Base-by-base conservation (phyloP, 2,113 vertebrate species). In the Paraplagusia blochii region DNA sequence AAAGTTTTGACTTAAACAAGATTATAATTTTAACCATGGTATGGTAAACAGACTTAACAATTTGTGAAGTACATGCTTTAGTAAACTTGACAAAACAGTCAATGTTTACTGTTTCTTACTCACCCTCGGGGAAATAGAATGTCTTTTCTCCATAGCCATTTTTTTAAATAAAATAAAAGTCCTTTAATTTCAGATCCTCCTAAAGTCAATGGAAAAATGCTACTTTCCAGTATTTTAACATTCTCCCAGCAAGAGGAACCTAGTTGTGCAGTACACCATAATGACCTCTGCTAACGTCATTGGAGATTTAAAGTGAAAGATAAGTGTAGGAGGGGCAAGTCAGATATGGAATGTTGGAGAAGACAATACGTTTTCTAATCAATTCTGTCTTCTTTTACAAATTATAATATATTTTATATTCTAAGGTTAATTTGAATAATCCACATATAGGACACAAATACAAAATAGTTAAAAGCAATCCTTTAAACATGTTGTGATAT, bases 81-180 rank as follows among this genome's bases (percentile, higher is more conserved):
- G n/a, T n/a, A n/a, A n/a, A n/a, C n/a, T n/a, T n/a, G 11, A 5
- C 7, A 9, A 11, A 1, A 11, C 11, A 39, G 7, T 40, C 13
- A 40, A 39, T 46, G 11, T 14, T 11, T 19, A 58, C 1, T 14
- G 7, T 18, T 11, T 1, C 0, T 57, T 48, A 86, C 87, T 87
- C 58, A 86, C 87, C 82, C 76, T 68, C 3, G 85, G 84, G 8
- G 80, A 84, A 40, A 74, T 85, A 2, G 87, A 88, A 72, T 88
- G 87, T 44, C 85, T 58, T 50, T 85, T 85, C 62, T 9, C 77
- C 54, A 86, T 18, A 69, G 85, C 80, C 80, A 87, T 87, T 0
- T 35, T 63, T 46, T 33, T 19, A 63, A 63, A 10, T 19, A 44
- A 36, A n/a, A 4, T 29, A 29, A 29, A 29, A 2, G 22, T 29